Conservation (phyloP, 2,113 vertebrate genomes). For the Ciconia stormi region DNA sequence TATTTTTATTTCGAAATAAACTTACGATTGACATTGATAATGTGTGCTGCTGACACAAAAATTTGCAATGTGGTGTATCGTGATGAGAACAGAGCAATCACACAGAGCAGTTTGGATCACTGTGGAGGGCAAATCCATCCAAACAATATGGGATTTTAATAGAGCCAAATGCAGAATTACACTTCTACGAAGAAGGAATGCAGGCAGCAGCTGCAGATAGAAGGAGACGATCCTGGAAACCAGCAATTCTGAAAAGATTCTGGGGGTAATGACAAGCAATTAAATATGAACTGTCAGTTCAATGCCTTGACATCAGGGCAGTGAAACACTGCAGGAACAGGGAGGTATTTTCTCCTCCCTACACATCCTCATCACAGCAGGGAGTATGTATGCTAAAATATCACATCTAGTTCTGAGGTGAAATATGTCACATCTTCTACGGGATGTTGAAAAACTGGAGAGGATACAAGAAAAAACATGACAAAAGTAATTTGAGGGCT, state of each 20-base stretch:
- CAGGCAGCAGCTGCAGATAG: constrained; percentile 50
- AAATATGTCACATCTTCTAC: neutral
- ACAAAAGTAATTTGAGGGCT: neutral
- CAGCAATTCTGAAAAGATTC: constrained; percentile 33
- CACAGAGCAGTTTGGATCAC: constrained; percentile 21
- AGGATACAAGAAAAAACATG: neutral
- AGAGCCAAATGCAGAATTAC: constrained; percentile 32
- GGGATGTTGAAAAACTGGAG: neutral
- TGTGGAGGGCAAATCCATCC: constrained; percentile 28
- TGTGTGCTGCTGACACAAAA: constrained; percentile 54
- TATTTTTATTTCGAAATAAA: constrained; percentile 59
- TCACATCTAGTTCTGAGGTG: neutral
- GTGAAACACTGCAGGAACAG: neutral
- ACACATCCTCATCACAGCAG: neutral
- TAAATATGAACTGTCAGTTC: constrained; percentile 28
- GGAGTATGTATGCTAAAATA: neutral
- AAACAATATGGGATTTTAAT: constrained; percentile 31
- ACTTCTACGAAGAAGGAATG: constrained; percentile 37
- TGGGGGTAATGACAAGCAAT: neutral
- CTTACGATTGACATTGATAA: constrained; percentile 31
- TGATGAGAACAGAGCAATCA: constrained; percentile 50
- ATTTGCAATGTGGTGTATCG: constrained; percentile 9
- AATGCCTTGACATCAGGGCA: neutral
- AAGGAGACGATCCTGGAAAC: neutral
- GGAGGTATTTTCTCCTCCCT: constrained; percentile 18